Base-by-base conservation (phyloP, 2,797 vertebrate genomes). In the Clarias fuscus region DNA sequence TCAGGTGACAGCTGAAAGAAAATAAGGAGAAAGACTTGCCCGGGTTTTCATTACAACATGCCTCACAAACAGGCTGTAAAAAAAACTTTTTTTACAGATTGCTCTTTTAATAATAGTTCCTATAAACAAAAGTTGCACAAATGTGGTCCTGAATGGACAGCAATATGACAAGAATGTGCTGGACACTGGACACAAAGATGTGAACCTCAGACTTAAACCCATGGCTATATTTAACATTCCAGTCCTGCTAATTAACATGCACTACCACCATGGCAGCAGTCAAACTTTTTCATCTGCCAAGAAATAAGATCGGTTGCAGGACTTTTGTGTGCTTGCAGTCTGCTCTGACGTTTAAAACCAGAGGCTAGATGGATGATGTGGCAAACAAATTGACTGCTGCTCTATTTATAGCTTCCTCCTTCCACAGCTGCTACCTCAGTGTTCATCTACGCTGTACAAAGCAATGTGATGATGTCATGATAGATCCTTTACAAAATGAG, bases 351-450 rank as follows among this genome's bases (percentile, higher is more conserved):
- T 76, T 76, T 76, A 27, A 76, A 30, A 53, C 75, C 18, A 78
- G 18, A 59, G 27, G 27, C 30, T 37, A 40, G 56, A 61, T 78
- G 76, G 76, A 59, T 78, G 5, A 78, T 61, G 56, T 61, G 20
- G 33, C 58, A 62, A 78, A 61, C 58, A 78, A 79, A 79, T 62
- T 61, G 33, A 22, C 76, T 11, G 1, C 5, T 13, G 18, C 56
- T 62, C 77, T 40, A 79, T 79, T 79, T 79, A 79, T 62, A 62
- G 33, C 20, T 24, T 62, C 5, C 5, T 61, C 18, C 18, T 78
- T 76, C 53, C 56, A 78, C 53, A 61, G 77, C 27, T 79, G 75
- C 75, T 77, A 33, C 30, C 77, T 79, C 58, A 62, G 11, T 33
- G 10, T 33, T 59, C 30, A 78, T 22, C 76, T 78, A 11, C 30